Percentiles rank a stretch among this genome's conserved stretches.
Conservation (phyloP, 2,888 invertebrate species). For the Myopa tessellatipennis region DNA sequence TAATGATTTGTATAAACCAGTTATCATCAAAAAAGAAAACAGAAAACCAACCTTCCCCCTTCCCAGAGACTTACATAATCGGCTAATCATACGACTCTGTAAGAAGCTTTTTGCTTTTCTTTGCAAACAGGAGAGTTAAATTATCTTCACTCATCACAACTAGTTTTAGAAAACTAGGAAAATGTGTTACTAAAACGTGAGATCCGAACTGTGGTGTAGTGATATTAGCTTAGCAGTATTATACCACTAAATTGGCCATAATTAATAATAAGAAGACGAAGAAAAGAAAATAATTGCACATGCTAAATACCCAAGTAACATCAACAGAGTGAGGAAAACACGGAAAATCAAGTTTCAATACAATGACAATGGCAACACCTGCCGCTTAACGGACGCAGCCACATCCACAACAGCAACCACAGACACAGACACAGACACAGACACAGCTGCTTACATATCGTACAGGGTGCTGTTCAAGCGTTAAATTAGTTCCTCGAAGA, state of each 20-base stretch:
- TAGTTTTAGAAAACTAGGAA: conserved; percentile 50
- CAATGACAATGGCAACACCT: conserved; percentile 16
- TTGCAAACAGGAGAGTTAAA: too few relatives aligned
- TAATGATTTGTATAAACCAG: too few relatives aligned
- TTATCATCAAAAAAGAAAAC: too few relatives aligned
- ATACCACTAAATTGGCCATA: conserved; percentile 5
- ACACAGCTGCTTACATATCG: neutral
- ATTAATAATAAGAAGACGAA: neutral
- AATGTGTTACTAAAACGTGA: conserved; percentile 58
- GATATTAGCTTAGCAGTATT: too few relatives aligned
- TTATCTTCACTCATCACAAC: neutral
- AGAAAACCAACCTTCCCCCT: too few relatives aligned
- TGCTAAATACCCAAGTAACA: neutral
- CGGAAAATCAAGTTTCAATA: conserved; percentile 11
- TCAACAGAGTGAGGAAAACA: neutral
- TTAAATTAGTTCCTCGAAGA: conserved; percentile 12
- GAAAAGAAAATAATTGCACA: neutral
- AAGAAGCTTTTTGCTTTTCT: too few relatives aligned
- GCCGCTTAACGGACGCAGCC: neutral
- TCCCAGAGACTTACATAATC: neutral
- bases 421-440: neutral
- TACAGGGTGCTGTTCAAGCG: conserved; percentile 19
- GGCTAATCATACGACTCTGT: too few relatives aligned
- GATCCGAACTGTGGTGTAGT: conserved; percentile 35
- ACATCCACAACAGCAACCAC: neutral